phyloP scores from a whole-genome alignment of 2,888 invertebrate species.

The Acanthosepion esculentum region DNA sequence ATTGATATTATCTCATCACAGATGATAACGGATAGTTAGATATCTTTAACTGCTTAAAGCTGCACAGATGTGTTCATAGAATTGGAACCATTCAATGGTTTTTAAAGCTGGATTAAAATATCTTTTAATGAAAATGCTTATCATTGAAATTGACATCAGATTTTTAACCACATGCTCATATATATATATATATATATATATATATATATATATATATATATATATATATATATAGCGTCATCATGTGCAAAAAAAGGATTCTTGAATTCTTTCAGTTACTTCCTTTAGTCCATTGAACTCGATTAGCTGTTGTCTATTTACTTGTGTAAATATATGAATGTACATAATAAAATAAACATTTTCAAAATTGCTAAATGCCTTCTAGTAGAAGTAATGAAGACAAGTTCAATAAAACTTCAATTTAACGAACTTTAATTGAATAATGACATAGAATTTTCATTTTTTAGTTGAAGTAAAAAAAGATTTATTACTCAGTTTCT shows the following conservation, averaged over 20 bases:
- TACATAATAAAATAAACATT: not conserved
- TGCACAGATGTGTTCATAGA: not conserved
- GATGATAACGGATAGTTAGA: not conserved
- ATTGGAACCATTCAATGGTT: not conserved
- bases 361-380: too few species aligned
- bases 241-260: not conserved
- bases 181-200: not conserved
- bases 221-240: not conserved
- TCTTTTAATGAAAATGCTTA: not conserved
- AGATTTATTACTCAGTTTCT: too few species aligned
- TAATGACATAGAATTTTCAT: too few species aligned
- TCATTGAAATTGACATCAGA: not conserved
- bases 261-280: not conserved
- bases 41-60: not conserved
- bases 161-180: not conserved
- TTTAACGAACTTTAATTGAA: too few species aligned
- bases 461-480: too few species aligned
- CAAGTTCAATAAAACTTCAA: too few species aligned
- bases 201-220: too few species aligned
- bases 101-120: not conserved
- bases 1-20: not conserved
- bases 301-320: not conserved
- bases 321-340: not conserved
- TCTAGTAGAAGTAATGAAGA: too few species aligned
- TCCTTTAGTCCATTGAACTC: too few species aligned